Evolutionary conservation across 2,113 vertebrate genomes (phyloP), one percentile per base, ranked within the genome.

Genomic region (Rana temporaria): DNA sequence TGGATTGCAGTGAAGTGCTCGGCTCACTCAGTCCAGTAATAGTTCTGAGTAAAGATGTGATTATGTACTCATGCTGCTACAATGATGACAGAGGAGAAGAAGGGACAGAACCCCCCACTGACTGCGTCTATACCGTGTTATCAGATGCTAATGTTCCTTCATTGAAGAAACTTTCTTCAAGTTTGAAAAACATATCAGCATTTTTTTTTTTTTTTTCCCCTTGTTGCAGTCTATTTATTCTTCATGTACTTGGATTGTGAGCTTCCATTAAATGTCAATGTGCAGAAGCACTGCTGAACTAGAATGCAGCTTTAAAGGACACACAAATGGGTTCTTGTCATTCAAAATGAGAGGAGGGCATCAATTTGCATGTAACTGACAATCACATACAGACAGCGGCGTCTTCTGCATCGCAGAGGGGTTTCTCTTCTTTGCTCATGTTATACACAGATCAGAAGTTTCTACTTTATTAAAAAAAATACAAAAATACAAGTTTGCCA

Each of bases 181-280:
- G 69, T 71, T 80, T 67, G 52, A 20, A 62, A 80, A 70, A 60
- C 56, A 59, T 16, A 78, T 74, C 71, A 74, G 71, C 71, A 19
- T 4, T 60, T 56, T 11, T 9, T 17, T 22, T 32, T 30, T 30
- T 30, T 30, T 30, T 22, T 15, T 6, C 6, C 18, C 24, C 24
- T 73, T 53, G 6, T 0, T 67, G 15, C 19, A 32, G 34, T 68
- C 6, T 6, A 26, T 63, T 6, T 6, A 26, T 63, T 80, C 78
- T 52, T 71, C 20, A 19, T 12, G 17, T 48, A 32, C 24, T 22
- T 7, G 57, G 67, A 71, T 71, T 57, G 38, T 62, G 11, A 30
- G 57, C 67, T 80, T 30, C 78, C 67, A 71, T 60, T 80, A 80
- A 80, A 68, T 71, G 56, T 80, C 57, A 71, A n/a, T 63, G 56